Percentiles rank a stretch among this genome's conserved stretches.
Conservation (phyloP, 2,113 vertebrate genomes). For the Oreochromis aureus region DNA sequence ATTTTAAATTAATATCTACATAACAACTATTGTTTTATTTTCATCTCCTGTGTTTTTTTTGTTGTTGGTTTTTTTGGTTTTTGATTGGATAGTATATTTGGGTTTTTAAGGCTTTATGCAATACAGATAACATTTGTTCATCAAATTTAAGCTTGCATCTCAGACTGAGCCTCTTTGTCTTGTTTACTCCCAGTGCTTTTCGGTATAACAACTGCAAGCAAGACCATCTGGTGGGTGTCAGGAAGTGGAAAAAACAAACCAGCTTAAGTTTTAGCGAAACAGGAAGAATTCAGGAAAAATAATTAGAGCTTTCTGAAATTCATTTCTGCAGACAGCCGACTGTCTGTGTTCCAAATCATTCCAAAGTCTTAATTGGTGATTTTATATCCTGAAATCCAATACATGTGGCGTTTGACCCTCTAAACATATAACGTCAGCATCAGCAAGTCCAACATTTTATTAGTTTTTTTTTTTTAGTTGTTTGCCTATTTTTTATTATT, state of each 20-base stretch:
- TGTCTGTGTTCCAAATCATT: background rate
- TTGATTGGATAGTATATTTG: background rate
- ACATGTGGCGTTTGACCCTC: background rate
- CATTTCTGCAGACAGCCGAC: background rate
- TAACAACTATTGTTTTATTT: background rate
- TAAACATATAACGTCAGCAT: background rate
- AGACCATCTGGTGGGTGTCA: conserved; percentile 26
- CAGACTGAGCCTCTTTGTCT: conserved; percentile 8
- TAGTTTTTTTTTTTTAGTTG: background rate
- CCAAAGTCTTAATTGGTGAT: conserved; percentile 1
- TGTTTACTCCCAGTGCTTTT: conserved; percentile 26
- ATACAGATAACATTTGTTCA: background rate
- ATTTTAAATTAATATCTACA: background rate
- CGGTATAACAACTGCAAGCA: background rate
- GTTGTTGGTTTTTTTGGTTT: background rate
- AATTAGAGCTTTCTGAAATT: background rate
- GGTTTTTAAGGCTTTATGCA: background rate
- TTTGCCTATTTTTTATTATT: background rate
- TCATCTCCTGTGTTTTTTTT: background rate
- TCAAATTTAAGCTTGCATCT: background rate
- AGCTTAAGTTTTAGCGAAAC: background rate
- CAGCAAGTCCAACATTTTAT: background rate
- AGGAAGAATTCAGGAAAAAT: background rate
- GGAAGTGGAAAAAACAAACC: background rate
- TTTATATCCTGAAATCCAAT: background rate